phyloP scores from a whole-genome alignment of 2,888 invertebrate genomes.

The Drosophila nr. medialis region DNA sequence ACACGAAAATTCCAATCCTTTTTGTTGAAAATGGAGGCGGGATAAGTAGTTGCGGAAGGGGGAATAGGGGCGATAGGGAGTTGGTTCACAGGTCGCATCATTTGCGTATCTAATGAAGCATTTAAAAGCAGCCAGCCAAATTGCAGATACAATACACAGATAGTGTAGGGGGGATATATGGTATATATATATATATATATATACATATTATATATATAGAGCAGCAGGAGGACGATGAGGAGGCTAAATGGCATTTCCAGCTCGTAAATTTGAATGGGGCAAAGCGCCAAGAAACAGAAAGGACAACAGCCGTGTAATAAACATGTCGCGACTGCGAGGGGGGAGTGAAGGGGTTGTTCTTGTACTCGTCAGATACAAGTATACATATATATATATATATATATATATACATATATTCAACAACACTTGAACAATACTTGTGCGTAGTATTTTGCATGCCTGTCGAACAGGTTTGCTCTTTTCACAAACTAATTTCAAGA shows the following conservation, averaged over 20 bases:
- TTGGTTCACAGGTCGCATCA: slow-evolving; percentile 34
- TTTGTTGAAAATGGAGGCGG: slow-evolving; percentile 28
- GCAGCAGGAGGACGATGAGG: background rate
- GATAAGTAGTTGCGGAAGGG: background rate
- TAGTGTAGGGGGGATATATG: slow-evolving; percentile 1
- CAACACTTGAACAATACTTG: slow-evolving; percentile 24
- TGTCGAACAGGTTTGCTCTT: slow-evolving; percentile 63
- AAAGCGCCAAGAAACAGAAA: slow-evolving; percentile 30
- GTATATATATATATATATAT: background rate
- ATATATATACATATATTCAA: slow-evolving; percentile 14
- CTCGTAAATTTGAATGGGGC: slow-evolving; percentile 68
- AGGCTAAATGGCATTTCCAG: slow-evolving; percentile 61
- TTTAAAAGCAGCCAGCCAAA: slow-evolving; percentile 61
- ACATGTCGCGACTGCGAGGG: slow-evolving; percentile 46
- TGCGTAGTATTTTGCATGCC: slow-evolving; percentile 54
- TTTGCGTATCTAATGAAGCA: slow-evolving; percentile 71
- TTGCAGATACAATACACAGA: slow-evolving; percentile 31
- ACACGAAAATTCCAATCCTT: slow-evolving; percentile 30
- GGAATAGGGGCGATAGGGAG: background rate
- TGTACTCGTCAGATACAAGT: slow-evolving; percentile 41
- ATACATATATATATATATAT: slow-evolving; percentile 28
- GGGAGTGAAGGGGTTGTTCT: background rate
- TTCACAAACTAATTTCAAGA: slow-evolving; percentile 62
- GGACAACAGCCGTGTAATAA: slow-evolving; percentile 39
- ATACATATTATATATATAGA: background rate